These are phyloP conservation scores for Panagrolaimus sp. DNA, from an alignment of 1,140 invertebrate genomes.

Conservation along the genomic window DNA sequence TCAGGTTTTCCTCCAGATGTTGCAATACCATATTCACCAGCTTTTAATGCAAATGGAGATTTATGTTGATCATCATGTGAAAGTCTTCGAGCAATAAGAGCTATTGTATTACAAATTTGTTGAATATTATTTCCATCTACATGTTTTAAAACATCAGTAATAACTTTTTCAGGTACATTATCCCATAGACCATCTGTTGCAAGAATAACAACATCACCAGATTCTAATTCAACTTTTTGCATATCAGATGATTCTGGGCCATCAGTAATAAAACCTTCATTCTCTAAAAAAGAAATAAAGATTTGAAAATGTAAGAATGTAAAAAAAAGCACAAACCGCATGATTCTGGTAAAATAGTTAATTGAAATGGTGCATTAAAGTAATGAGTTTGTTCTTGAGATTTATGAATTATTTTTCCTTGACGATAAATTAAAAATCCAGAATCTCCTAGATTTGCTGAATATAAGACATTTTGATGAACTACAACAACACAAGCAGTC, in stretches of 20 bases:
- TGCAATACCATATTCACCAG: constrained; percentile 82
- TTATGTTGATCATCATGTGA: constrained; percentile 87
- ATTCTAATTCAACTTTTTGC: constrained; percentile 79
- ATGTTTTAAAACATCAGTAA: constrained; percentile 70
- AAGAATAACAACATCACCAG: constrained; percentile 87
- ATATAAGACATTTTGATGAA: constrained; percentile 82
- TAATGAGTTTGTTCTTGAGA: constrained; percentile 95
- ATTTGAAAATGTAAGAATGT: background rate
- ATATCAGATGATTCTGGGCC: constrained; percentile 84
- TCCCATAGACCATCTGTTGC: constrained; percentile 97
- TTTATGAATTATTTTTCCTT: constrained; percentile 74
- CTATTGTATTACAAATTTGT: constrained; percentile 83
- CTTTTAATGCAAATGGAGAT: constrained; percentile 88
- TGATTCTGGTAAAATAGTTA: constrained; percentile 82
- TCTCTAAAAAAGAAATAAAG: constrained; percentile 18
- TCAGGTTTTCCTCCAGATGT: constrained; percentile 66
- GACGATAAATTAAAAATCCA: constrained; percentile 83
- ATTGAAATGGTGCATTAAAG: constrained; percentile 95
- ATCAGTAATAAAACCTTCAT: constrained; percentile 48
- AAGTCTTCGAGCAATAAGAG: constrained; percentile 81
- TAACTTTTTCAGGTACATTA: constrained; percentile 82
- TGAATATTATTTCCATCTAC: constrained; percentile 64
- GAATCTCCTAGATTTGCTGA: constrained; percentile 97
- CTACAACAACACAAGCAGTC: constrained; percentile 87
- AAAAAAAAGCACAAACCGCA: constrained; percentile 67